Base-by-base conservation (phyloP, 2,888 invertebrate genomes). In the Drosophila nr. fundita region DNA sequence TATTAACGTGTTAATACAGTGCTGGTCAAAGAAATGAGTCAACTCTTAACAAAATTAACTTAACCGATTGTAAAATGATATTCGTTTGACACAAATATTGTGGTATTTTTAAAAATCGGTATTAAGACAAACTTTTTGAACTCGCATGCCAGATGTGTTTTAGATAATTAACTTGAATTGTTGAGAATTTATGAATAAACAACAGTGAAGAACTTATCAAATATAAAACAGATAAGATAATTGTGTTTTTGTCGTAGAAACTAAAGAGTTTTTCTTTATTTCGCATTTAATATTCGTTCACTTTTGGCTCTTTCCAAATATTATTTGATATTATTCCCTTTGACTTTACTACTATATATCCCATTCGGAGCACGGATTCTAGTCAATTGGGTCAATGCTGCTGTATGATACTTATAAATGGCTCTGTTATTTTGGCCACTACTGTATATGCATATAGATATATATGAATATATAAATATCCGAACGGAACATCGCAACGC, bases 1-100 rank as follows among this genome's bases (percentile, higher is more conserved):
- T 29, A 52, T 67, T 58, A 32, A 38, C 36, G 42, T 60, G 40
- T 2, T 21, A 54, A 13, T 48, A 61, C 57, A 62, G 42, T 69
- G 62, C 10, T 11, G 15, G 30, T 21, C 62, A 76, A 24, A 27
- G n/a, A 48, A 18, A n/a, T 59, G 42, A 21, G 10, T 42, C 66
- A 50, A 30, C 21, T 15, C 38, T 48, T 15, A 45, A 42, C 24
- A n/a, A 40, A 18, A 55, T 7, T 21, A 36, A n/a, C 6, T 15
- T 11, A 10, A 34, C 21, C 7, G 13, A 32, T 7, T 15, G 24
- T 40, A 24, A 38, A 32, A 10, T 42, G 21, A 1, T 13, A 13
- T 13, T 13, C 13, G 42, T 6, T 4, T 7, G 7, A 13, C 42
- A 21, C 21, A 38, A 38, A 38, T 8, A 38, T 38, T 38, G 18